Evolutionary conservation across 2,888 invertebrate species (phyloP).

Genomic region (Zele albiditarsus): DNA sequence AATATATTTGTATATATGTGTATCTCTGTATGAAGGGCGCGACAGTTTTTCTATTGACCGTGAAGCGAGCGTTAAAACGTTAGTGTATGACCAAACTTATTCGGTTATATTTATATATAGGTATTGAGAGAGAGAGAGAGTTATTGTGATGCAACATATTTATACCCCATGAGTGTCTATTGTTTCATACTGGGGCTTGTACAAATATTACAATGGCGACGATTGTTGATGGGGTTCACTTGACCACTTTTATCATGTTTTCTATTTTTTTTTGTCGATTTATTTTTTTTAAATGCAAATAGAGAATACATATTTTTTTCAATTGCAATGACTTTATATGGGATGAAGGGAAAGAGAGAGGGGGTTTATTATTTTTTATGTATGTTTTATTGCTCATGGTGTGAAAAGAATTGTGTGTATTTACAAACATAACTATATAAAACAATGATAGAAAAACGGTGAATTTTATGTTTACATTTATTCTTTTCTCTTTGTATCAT

Average conservation of each 20-base stretch:
- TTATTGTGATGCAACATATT: conserved; percentile 63
- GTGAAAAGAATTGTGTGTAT: no score
- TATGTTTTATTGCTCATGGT: no score
- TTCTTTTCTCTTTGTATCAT: no score
- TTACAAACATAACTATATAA: no score
- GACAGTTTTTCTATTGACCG: conserved; percentile 65
- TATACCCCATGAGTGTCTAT: conserved; percentile 52
- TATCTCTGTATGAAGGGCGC: conserved; percentile 23
- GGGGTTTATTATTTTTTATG: no score
- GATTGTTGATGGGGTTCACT: conserved; percentile 19
- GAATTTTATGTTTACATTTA: no score
- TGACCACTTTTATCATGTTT: conserved; percentile 27
- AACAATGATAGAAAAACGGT: no score
- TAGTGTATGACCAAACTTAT: conserved; percentile 41
- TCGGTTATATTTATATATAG: conserved; percentile 23
- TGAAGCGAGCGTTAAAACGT: conserved; percentile 41
- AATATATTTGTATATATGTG: conserved; percentile 24
- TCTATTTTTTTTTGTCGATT: not conserved
- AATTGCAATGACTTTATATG: no score
- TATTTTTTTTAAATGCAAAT: not conserved
- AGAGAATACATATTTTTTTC: no score
- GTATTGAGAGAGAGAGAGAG: conserved; percentile 37
- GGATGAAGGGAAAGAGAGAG: no score
- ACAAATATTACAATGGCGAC: conserved; percentile 37
- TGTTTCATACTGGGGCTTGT: conserved; percentile 44